Base-by-base conservation (phyloP, 2,797 vertebrate genomes). In the Melanotaenia trifasciata region DNA sequence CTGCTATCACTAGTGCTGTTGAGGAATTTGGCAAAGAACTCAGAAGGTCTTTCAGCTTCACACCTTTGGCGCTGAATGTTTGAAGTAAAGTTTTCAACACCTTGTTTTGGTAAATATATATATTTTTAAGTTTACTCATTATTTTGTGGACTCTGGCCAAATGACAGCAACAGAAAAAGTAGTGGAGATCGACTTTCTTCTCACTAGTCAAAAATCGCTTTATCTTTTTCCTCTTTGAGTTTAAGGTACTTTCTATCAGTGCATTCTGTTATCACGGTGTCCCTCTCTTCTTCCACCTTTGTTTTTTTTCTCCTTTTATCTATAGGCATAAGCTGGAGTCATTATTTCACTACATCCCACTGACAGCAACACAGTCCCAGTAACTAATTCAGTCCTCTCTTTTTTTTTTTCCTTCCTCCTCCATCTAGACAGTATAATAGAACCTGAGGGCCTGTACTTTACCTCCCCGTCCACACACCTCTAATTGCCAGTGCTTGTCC, bases 401-500 rank as follows among this genome's bases (percentile, higher is more conserved):
- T n/a, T n/a, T 26, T 68, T 36, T 70, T 4, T 78, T 67, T 10
- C 22, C 22, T 26, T 18, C 45, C 43, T 80, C 67, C 53, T 64
- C 74, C 50, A 53, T 66, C 47, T 5, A 10, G 65, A 51, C 66
- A 64, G 43, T 63, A 32, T 22, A 78, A 67, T 69, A 73, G 67
- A 74, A 61, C 47, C 68, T 83, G 72, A 14, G 62, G 67, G 71
- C 30, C 60, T 58, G 63, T 43, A 60, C 69, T 76, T 70, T 67
- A 83, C 58, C 70, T 78, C 78, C 40, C 61, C 28, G 74, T 76
- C 64, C 80, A 84, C 85, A 79, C 79, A 85, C 72, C 76, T 78
- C 79, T 90, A 91, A 92, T 91, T 90, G 85, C 88, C 76, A 81
- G 57, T 35, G 70, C 74, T 84, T 83, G 87, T 90, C 86, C 74